phyloP scores from a whole-genome alignment of 2,888 invertebrate genomes.

The Pachymerium ferrugineum region DNA sequence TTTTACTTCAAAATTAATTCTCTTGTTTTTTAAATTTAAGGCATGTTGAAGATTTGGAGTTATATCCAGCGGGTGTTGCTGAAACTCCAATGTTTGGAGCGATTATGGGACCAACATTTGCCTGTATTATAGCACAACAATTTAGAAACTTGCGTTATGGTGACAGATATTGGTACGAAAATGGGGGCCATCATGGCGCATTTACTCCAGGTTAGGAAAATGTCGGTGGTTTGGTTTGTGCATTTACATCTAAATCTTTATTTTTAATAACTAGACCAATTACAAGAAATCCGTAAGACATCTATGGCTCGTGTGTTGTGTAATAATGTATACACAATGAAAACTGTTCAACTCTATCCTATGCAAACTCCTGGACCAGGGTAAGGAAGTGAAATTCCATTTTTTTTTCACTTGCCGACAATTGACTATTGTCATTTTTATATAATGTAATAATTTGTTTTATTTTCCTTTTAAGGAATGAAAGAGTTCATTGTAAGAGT shows the following conservation, averaged over 20 bases:
- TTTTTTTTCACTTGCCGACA: neutral
- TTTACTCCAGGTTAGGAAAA: constrained; percentile 62
- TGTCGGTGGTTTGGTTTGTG: neutral
- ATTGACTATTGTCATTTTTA: neutral
- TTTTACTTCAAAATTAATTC: neutral
- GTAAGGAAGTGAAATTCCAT: constrained; percentile 29
- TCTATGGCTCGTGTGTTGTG: constrained; percentile 36
- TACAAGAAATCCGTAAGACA: constrained; percentile 36
- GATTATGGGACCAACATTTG: constrained; percentile 76
- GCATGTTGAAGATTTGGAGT: constrained; percentile 72
- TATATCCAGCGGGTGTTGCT: constrained; percentile 80
- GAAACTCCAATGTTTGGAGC: constrained; percentile 69
- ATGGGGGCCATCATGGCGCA: constrained; percentile 57
- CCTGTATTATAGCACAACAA: constrained; percentile 78
- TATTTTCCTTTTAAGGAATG: constrained; percentile 33
- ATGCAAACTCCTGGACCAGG: constrained; percentile 36
- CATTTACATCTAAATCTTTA: neutral
- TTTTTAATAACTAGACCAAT: constrained; percentile 35
- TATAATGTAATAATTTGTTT: neutral
- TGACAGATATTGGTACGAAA: constrained; percentile 87
- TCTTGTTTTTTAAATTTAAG: constrained; percentile 38
- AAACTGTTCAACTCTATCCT: constrained; percentile 36
- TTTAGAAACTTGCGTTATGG: constrained; percentile 72
- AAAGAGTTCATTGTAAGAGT: constrained; percentile 35
- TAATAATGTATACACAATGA: constrained; percentile 36